A percentile compares a stretch with the other conserved stretches of the same genome.
Evolutionary conservation across 1,140 invertebrate species (phyloP).

Genomic region (Drosophila sp.): DNA sequence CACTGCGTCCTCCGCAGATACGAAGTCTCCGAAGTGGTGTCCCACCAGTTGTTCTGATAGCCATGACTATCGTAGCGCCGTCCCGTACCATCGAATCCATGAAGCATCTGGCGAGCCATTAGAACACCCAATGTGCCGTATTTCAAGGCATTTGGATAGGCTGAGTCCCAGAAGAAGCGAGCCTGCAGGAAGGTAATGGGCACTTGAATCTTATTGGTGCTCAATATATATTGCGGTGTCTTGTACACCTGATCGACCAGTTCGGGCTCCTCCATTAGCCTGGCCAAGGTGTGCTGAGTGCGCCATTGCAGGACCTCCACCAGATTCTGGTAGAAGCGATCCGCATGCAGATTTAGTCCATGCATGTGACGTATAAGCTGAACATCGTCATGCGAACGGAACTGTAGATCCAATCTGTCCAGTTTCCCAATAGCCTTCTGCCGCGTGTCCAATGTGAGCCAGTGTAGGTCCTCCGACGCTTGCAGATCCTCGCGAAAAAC

Average conservation of each 20-base stretch:
- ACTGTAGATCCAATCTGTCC: constrained; percentile 91
- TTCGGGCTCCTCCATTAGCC: constrained; percentile 92
- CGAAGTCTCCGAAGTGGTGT: constrained; percentile 92
- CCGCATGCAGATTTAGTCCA: constrained; percentile 88
- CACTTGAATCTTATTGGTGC: constrained; percentile 98
- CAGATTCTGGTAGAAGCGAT: constrained; percentile 96
- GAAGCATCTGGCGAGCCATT: constrained; percentile 96
- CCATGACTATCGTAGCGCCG: constrained; percentile 95
- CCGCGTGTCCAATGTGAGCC: constrained; percentile 93
- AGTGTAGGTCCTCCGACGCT: constrained; percentile 85
- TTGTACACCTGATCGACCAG: constrained; percentile 87
- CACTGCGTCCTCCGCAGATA: constrained; percentile 95
- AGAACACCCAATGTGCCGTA: constrained; percentile 98
- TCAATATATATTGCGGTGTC: constrained; percentile 91
- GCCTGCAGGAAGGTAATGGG: constrained; percentile 97
- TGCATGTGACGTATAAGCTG: constrained; percentile 90
- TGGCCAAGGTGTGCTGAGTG: constrained; percentile 90
- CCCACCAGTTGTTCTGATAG: constrained; percentile 99
- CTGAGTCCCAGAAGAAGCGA: constrained; percentile 91
- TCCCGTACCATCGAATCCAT: constrained; percentile 98
- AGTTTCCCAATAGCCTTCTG: constrained; percentile 91
- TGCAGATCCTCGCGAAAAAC: constrained; percentile 90
- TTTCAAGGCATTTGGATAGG: constrained; percentile 96
- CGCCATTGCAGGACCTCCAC: constrained; percentile 91
- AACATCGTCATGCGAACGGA: constrained; percentile 93